Percentiles rank a stretch among this genome's conserved stretches.
Evolutionary conservation across 2,888 invertebrate species (phyloP).

Genomic region (Agrochola macilenta): DNA sequence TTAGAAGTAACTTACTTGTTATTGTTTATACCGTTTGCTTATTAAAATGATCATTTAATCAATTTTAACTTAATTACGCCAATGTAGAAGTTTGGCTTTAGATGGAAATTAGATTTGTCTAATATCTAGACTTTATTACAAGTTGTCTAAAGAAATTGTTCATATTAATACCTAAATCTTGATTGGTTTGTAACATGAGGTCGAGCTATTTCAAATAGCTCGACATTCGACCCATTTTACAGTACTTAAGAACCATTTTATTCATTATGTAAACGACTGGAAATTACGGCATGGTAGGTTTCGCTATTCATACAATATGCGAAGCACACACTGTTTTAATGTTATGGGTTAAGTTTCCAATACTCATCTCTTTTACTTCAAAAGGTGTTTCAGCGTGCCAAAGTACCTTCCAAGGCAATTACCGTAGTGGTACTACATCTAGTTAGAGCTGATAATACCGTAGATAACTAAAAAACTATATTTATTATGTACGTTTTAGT

Average conservation of each 20-base stretch:
- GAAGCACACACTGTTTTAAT: slow-evolving; percentile 1
- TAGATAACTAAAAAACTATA: too few species aligned
- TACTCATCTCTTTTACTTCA: not conserved
- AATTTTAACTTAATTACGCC: slow-evolving; percentile 9
- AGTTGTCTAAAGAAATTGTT: not conserved
- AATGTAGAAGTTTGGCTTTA: slow-evolving; percentile 2
- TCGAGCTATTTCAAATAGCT: not conserved
- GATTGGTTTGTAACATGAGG: not conserved
- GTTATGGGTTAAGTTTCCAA: slow-evolving; percentile 6
- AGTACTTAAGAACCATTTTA: not conserved
- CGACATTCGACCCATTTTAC: not conserved
- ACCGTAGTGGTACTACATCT: not conserved
- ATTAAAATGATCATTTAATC: slow-evolving; percentile 18
- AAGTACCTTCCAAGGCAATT: not conserved
- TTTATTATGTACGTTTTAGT: too few species aligned
- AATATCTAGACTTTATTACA: not conserved
- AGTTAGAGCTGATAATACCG: too few species aligned
- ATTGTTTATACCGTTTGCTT: slow-evolving; percentile 22
- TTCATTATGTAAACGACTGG: not conserved
- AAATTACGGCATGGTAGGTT: not conserved
- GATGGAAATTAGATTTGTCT: not conserved
- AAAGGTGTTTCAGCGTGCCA: not conserved
- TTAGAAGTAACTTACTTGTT: slow-evolving; percentile 18
- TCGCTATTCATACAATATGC: not conserved
- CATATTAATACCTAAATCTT: not conserved